phyloP scores from a whole-genome alignment of 2,113 vertebrate species.

The Dinomys branickii region DNA sequence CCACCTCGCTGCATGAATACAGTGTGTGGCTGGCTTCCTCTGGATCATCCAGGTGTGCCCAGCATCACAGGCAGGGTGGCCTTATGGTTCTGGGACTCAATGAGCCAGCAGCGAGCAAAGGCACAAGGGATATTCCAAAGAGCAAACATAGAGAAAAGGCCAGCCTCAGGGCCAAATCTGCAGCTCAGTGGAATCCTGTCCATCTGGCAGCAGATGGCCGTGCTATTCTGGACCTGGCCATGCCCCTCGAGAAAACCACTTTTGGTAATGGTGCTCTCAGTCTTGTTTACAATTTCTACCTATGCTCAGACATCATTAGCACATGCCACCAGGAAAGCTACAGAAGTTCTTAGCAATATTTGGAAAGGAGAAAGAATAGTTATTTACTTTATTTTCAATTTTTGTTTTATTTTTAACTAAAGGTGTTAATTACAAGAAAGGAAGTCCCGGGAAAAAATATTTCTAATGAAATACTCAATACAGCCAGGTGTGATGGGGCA shows the following conservation, averaged over 20 bases:
- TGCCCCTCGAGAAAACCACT: slow-evolving; percentile 66
- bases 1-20: slow-evolving; percentile 66
- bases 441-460: slow-evolving; percentile 32
- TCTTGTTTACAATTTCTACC: slow-evolving; percentile 26
- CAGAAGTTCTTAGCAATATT: slow-evolving; percentile 32
- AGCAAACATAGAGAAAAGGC: slow-evolving; percentile 43
- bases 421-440: slow-evolving; percentile 54
- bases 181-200: slow-evolving; percentile 32
- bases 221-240: slow-evolving; percentile 63
- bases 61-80: not conserved
- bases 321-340: not conserved
- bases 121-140: not conserved
- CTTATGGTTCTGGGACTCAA: not conserved
- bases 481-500: not conserved
- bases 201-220: slow-evolving; percentile 67
- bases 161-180: slow-evolving; percentile 25
- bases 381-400: slow-evolving; percentile 50
- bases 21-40: slow-evolving; percentile 65
- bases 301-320: slow-evolving; percentile 32
- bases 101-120: slow-evolving; percentile 19
- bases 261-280: not conserved
- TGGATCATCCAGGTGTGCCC: not conserved
- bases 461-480: slow-evolving; percentile 14
- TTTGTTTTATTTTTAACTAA: slow-evolving; percentile 66
- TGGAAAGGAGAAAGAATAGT: slow-evolving; percentile 26